These are phyloP conservation scores for Leptopilina myrica DNA, from an alignment of 2,888 invertebrate species.

Conservation along the genomic window DNA sequence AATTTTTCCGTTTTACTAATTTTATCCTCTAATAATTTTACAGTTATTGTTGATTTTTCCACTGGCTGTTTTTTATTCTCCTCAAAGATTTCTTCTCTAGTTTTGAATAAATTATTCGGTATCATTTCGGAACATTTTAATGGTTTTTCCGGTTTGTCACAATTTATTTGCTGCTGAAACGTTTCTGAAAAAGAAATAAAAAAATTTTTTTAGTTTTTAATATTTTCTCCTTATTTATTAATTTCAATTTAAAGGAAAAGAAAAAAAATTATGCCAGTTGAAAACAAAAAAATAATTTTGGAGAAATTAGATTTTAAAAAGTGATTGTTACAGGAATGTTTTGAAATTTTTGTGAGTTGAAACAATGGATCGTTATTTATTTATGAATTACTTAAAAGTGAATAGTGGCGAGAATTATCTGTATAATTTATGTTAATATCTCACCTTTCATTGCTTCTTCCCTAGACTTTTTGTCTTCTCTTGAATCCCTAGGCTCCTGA, in stretches of 20 bases:
- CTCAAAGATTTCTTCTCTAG: too few relatives aligned
- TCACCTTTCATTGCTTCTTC: slow-evolving; percentile 19
- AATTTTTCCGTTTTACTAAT: too few relatives aligned
- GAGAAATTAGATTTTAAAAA: neutral
- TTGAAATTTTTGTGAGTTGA: neutral
- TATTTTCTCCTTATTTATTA: too few relatives aligned
- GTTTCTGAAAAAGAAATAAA: slow-evolving; percentile 2
- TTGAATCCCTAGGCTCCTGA: neutral
- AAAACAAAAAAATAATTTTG: neutral
- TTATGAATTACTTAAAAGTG: slow-evolving; percentile 5
- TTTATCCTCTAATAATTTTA: too few relatives aligned
- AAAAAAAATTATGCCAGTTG: neutral
- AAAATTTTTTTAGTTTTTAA: too few relatives aligned
- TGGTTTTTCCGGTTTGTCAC: slow-evolving; percentile 22
- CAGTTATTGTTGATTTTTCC: too few relatives aligned
- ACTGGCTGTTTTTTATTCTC: too few relatives aligned
- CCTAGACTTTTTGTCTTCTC: neutral
- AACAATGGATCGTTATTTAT: slow-evolving; percentile 28
- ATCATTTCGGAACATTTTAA: slow-evolving; percentile 18
- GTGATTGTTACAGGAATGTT: neutral
- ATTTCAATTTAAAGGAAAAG: too few relatives aligned
- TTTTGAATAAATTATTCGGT: neutral
- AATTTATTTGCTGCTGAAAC: neutral
- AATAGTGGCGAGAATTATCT: slow-evolving; percentile 8
- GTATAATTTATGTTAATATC: slow-evolving; percentile 24